phyloP scores from a whole-genome alignment of 2,888 invertebrate genomes.

The Lumbricus terrestris region DNA sequence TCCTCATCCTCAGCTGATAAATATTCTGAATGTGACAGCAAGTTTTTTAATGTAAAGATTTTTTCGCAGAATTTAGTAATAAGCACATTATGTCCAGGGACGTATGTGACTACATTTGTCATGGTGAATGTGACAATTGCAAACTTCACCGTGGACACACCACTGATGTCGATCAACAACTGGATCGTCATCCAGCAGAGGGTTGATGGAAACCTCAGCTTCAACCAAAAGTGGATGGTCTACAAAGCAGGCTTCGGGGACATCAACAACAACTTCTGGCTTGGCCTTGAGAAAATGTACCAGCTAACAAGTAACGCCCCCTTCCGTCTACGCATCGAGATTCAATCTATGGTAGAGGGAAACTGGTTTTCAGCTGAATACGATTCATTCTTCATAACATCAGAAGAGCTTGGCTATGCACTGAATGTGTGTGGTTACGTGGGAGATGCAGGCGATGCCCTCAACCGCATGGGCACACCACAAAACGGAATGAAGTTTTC shows the following conservation, averaged over 20 bases:
- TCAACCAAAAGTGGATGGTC: slow-evolving; percentile 10
- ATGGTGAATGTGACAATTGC: background rate
- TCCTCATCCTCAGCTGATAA: no score
- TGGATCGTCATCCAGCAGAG: slow-evolving; percentile 27
- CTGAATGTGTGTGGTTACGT: slow-evolving; percentile 5
- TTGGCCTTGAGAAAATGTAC: background rate
- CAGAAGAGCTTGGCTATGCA: background rate
- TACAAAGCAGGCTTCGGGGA: background rate
- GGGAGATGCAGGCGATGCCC: slow-evolving; percentile 6
- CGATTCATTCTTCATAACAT: background rate
- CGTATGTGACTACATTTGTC: background rate
- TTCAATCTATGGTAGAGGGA: background rate
- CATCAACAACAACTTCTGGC: background rate
- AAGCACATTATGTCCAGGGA: no score
- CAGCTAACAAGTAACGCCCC: background rate
- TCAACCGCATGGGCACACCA: no score
- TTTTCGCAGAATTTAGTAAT: no score
- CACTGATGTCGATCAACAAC: slow-evolving; percentile 13
- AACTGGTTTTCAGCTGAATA: slow-evolving; percentile 5
- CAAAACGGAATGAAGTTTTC: slow-evolving; percentile 9
- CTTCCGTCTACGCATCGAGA: background rate
- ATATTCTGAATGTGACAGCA: no score
- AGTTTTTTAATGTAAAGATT: no score
- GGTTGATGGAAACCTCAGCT: slow-evolving; percentile 13
- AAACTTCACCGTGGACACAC: background rate